Percentiles rank a stretch among this genome's conserved stretches.
phyloP scores from a whole-genome alignment of 2,797 vertebrate species.

The Epinephelus awoara region DNA sequence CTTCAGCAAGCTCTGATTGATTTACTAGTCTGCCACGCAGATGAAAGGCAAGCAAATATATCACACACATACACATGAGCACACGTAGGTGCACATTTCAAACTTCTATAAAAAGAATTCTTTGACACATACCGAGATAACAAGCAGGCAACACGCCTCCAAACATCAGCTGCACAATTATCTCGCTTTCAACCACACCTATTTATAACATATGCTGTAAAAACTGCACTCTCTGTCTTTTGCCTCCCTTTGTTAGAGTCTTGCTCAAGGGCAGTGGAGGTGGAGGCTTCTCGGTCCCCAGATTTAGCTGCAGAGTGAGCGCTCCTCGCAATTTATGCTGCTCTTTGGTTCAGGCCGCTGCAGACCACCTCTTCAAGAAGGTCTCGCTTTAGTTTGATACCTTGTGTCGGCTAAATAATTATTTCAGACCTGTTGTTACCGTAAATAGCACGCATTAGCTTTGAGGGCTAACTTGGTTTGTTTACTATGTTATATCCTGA shows the following conservation, averaged over 20 bases:
- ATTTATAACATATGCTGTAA: slow-evolving; percentile 30
- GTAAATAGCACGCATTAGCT: too few relatives aligned
- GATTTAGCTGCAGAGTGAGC: too few relatives aligned
- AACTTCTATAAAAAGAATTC: slow-evolving; percentile 54
- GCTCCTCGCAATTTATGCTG: too few relatives aligned
- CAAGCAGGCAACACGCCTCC: slow-evolving; percentile 27
- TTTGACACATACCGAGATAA: slow-evolving; percentile 53
- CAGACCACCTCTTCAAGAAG: too few relatives aligned
- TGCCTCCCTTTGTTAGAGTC: slow-evolving; percentile 24
- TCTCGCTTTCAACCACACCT: slow-evolving; percentile 35
- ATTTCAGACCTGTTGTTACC: too few relatives aligned
- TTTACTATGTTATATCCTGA: too few relatives aligned
- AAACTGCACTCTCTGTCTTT: slow-evolving; percentile 9
- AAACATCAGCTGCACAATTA: slow-evolving; percentile 26
- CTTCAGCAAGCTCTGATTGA: slow-evolving; percentile 55
- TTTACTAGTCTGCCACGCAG: slow-evolving; percentile 43
- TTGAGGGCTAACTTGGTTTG: too few relatives aligned
- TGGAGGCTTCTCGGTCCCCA: too few relatives aligned
- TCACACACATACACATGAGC: slow-evolving; percentile 14
- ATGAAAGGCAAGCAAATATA: slow-evolving; percentile 53
- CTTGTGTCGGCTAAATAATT: too few relatives aligned
- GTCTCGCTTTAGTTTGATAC: too few relatives aligned
- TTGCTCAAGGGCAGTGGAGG: slow-evolving; percentile 22
- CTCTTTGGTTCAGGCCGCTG: too few relatives aligned
- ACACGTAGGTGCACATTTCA: slow-evolving; percentile 35